These are phyloP conservation scores for Piprites chloris DNA, from an alignment of 2,113 vertebrate genomes.

Conservation along the genomic window DNA sequence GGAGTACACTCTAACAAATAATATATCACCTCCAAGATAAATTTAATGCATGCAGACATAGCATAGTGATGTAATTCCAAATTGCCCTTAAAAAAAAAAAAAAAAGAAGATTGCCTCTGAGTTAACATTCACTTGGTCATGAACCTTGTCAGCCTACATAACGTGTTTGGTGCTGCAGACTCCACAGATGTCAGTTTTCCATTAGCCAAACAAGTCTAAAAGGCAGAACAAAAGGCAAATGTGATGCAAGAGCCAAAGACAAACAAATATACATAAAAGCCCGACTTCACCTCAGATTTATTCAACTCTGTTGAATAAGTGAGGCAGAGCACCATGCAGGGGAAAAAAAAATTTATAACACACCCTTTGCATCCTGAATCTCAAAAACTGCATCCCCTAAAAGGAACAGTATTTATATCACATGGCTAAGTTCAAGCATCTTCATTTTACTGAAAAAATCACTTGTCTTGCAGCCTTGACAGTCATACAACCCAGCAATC, in stretches of 20 bases:
- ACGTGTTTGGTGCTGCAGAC: background rate
- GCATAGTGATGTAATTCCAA: conserved; percentile 20
- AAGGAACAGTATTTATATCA: background rate
- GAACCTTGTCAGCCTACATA: background rate
- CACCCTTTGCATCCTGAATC: background rate
- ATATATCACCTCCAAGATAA: background rate
- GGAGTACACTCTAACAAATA: background rate
- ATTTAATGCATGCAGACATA: conserved; percentile 7
- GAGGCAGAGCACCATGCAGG: background rate
- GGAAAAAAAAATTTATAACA: background rate
- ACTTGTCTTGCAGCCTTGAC: background rate
- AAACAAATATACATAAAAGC: background rate
- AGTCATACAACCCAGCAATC: background rate
- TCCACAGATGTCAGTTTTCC: conserved; percentile 27
- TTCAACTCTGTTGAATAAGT: background rate
- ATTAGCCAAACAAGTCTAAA: conserved; percentile 1
- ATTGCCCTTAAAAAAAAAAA: background rate
- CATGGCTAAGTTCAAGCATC: background rate
- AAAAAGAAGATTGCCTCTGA: background rate
- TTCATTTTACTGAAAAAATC: background rate
- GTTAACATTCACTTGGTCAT: background rate
- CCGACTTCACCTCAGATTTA: background rate
- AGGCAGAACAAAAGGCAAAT: conserved; percentile 26
- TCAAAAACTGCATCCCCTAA: background rate
- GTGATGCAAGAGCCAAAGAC: background rate